phyloP scores from a whole-genome alignment of 1,140 invertebrate genomes.

The Tetragonula clypearis region DNA sequence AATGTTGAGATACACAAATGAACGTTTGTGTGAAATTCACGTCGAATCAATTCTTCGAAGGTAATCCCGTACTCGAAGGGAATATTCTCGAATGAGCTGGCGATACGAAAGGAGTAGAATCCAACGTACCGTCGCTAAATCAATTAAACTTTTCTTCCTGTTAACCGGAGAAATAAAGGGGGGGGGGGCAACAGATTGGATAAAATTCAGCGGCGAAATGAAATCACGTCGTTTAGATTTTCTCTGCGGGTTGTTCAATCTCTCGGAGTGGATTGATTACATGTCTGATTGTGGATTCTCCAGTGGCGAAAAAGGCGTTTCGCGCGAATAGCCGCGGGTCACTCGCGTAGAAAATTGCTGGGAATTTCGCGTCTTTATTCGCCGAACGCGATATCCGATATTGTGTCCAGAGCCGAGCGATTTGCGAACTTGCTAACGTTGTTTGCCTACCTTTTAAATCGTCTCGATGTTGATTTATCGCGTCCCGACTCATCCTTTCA shows the following conservation, averaged over 20 bases:
- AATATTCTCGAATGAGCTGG: too few relatives aligned
- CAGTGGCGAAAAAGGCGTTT: background rate
- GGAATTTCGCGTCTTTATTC: slow-evolving; percentile 48
- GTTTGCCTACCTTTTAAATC: slow-evolving; percentile 31
- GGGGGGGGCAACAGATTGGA: background rate
- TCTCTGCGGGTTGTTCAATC: background rate
- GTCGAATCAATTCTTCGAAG: too few relatives aligned
- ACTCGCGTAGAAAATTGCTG: slow-evolving; percentile 52
- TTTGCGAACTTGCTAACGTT: slow-evolving; percentile 43
- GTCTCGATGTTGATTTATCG: slow-evolving; percentile 12
- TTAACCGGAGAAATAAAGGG: background rate
- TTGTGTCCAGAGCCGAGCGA: slow-evolving; percentile 37
- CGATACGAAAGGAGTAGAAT: too few relatives aligned
- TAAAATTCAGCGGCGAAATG: background rate
- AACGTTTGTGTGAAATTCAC: too few relatives aligned
- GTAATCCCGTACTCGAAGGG: too few relatives aligned
- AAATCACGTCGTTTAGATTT: slow-evolving; percentile 9
- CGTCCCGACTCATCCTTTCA: background rate
- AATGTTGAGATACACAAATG: too few relatives aligned
- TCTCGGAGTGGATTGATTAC: slow-evolving; percentile 38
- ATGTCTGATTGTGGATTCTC: background rate
- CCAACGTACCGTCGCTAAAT: background rate
- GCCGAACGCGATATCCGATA: background rate
- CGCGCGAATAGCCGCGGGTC: background rate
- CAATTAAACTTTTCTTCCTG: background rate